Base-by-base conservation (phyloP, 2,113 vertebrate genomes). In the Gobius niger region DNA sequence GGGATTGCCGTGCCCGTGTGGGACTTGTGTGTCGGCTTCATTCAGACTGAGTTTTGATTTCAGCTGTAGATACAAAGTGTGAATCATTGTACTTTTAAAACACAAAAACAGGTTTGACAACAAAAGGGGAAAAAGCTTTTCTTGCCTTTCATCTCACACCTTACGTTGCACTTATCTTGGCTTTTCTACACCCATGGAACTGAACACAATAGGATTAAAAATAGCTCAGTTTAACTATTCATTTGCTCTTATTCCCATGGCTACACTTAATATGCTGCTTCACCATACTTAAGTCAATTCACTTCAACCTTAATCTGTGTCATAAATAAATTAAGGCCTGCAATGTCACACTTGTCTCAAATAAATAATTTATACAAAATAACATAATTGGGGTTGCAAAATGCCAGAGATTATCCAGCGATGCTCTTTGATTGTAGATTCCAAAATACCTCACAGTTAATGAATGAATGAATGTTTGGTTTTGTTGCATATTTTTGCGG, bases 141-240 rank as follows among this genome's bases (percentile, higher is more conserved):
- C 46, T 59, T 75, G 61, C 42, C 65, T 86, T 78, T 84, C 62
- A 81, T 76, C 69, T 78, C 59, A 68, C 15, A 54, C 72, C 71
- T 51, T 18, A n/a, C 9, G 40, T n/a, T 61, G 6, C 7, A 62
- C 51, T 54, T 40, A 78, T 53, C 62, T 62, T 47, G 52, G 46
- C 73, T 61, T 42, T 42, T 61, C 63, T 53, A 67, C 24, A 44
- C 44, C 56, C 51, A 15, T 9, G 52, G 15, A 64, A 54, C 68
- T 11, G 5, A 77, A 73, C 56, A 52, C 40, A 40, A 40, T 47
- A 9, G 59, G 53, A 56, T 10, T 0, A 68, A n/a, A 47, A 13
- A 59, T 41, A 59, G 52, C 16, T 16, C 11, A 10, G 7, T 7
- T 15, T 13, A 59, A 59, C 14, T 15, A 7, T 59, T 59, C 2